A percentile compares a stretch with the other conserved stretches of the same genome.
These are phyloP conservation scores for Okamejei kenojei DNA, from an alignment of 2,797 vertebrate genomes.

Conservation along the genomic window DNA sequence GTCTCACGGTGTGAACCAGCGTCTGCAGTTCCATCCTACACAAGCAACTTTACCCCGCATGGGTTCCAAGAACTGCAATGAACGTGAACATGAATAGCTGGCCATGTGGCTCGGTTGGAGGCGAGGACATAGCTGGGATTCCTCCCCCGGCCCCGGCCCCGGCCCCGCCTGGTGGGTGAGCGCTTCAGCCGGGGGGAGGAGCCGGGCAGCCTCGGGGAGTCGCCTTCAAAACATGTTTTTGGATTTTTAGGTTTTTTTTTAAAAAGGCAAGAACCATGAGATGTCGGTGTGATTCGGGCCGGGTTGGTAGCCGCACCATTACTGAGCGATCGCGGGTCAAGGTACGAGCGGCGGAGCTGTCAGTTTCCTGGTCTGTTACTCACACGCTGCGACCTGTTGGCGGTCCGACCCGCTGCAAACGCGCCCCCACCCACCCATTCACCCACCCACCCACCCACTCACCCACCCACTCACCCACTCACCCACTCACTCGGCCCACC, in stretches of 20 bases:
- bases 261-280: too few relatives aligned
- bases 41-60: too few relatives aligned
- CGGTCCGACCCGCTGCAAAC: neutral
- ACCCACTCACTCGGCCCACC: neutral
- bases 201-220: neutral
- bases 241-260: too few relatives aligned
- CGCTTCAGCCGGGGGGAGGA: neutral
- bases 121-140: neutral
- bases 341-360: neutral
- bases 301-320: neutral
- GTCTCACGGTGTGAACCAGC: too few relatives aligned
- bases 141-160: neutral
- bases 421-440: neutral
- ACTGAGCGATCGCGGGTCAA: neutral
- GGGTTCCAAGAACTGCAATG: neutral
- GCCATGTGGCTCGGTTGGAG: too few relatives aligned
- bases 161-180: neutral
- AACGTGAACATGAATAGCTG: neutral
- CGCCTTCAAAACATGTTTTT: neutral
- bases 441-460: neutral
- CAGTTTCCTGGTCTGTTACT: slow-evolving; percentile 2
- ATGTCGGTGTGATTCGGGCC: neutral
- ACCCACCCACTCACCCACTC: neutral
- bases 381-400: too few relatives aligned
- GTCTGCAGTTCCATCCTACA: too few relatives aligned